phyloP scores from a whole-genome alignment of 2,797 vertebrate species.

The Anguilla megastoma region DNA sequence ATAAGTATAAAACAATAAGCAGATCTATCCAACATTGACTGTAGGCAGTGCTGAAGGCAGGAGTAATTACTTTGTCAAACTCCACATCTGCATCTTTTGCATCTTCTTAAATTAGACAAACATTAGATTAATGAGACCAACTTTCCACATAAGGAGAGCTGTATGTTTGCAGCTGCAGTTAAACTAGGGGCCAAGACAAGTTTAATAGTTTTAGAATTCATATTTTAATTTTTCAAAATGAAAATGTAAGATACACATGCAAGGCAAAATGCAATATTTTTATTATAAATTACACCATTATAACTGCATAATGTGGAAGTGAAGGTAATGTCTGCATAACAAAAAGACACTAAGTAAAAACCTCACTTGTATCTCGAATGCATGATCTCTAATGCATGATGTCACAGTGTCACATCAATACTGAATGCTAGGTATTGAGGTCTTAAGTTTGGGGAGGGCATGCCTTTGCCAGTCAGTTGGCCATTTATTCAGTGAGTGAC shows the following conservation, averaged over 20 bases:
- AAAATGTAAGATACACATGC: background rate
- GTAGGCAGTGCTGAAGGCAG: background rate
- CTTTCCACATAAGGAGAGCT: constrained; percentile 13
- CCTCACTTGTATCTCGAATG: background rate
- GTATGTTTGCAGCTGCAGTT: background rate
- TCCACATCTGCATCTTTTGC: background rate
- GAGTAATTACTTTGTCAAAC: constrained; percentile 23
- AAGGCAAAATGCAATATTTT: background rate
- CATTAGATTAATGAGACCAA: constrained; percentile 17
- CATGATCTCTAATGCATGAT: background rate
- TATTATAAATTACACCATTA: background rate
- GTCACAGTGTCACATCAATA: background rate
- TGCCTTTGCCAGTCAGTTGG: constrained; percentile 18
- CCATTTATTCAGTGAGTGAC: constrained; percentile 21
- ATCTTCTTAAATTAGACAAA: constrained; percentile 7
- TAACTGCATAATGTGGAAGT: background rate
- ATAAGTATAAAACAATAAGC: background rate
- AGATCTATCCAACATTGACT: constrained; percentile 11
- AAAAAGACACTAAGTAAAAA: background rate
- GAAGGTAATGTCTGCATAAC: background rate
- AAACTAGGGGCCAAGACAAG: background rate
- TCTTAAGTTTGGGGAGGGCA: background rate
- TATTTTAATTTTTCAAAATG: background rate
- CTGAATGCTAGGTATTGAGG: background rate
- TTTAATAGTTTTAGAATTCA: background rate